Base-by-base conservation (phyloP, 2,797 vertebrate species). In the Gambelia wislizenii region DNA sequence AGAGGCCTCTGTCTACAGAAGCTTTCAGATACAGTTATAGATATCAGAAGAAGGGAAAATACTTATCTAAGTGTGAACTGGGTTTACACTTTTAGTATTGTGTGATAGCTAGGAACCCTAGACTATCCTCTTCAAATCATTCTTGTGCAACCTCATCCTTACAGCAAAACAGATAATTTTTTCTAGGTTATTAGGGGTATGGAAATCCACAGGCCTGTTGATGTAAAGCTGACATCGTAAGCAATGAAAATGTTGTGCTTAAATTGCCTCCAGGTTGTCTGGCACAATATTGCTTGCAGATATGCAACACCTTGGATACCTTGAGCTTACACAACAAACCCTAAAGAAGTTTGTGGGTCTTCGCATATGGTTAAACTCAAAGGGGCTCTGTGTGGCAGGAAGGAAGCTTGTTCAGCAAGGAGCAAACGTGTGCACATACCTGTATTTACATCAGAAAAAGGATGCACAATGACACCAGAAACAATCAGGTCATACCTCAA, bases 81-180 rank as follows among this genome's bases (percentile, higher is more conserved):
- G 39, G n/a, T 69, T 88, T 89, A 56, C n/a, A 84, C 76, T 44
- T 59, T 22, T 25, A 80, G 54, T 82, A 80, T 67, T 18, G n/a
- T 33, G 5, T 87, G 91, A 0, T 0, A 67, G 3, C 67, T 75
- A 93, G 93, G 87, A 74, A 82, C 72, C 80, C 85, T 36, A 61
- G 92, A 89, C 42, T 86, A 91, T 61, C 87, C 84, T 91, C 86
- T 77, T 77, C 80, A 85, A 64, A 86, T 88, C 91, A 89, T 83
- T 3, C 87, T 44, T 86, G 90, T n/a, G 78, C 91, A 88, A 92
- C 27, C 6, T 92, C 84, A 81, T 91, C 0, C 1, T 87, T 85
- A 84, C 0, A 7, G 61, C 64, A 76, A 91, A 74, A 94, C 89
- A 69, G 10, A 9, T 27, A 72, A n/a, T n/a, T n/a, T 88, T 84